Evolutionary conservation across 1,140 invertebrate species (phyloP).

Genomic region (Periplaneta americana): DNA sequence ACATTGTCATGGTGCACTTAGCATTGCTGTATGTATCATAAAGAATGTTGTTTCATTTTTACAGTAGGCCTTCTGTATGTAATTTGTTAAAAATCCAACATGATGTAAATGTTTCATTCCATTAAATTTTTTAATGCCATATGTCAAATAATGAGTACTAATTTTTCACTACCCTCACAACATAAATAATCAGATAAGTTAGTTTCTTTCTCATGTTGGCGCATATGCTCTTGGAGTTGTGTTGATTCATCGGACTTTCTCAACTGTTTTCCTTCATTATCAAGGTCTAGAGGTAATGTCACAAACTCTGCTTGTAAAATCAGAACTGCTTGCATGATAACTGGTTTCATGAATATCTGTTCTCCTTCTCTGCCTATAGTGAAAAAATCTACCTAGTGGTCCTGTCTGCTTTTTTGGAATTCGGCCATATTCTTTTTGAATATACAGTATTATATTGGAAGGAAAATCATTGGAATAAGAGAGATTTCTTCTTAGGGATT

Average conservation of each 20-base stretch:
- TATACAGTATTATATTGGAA: too few species aligned
- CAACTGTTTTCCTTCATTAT: not conserved
- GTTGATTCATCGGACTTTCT: not conserved
- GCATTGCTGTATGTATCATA: not conserved
- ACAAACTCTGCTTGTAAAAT: not conserved
- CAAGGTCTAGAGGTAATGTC: not conserved
- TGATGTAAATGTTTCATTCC: not conserved
- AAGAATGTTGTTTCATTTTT: not conserved
- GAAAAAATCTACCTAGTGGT: not conserved
- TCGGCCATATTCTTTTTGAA: too few species aligned
- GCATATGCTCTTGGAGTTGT: not conserved
- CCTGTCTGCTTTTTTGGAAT: not conserved
- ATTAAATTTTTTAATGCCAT: not conserved
- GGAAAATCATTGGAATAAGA: too few species aligned
- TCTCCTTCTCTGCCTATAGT: not conserved
- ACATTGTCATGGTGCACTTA: not conserved
- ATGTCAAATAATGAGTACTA: not conserved
- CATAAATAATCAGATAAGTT: not conserved
- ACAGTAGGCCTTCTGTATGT: too few species aligned
- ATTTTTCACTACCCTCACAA: not conserved
- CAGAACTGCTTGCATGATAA: not conserved
- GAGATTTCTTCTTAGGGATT: too few species aligned
- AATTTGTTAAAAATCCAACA: not conserved
- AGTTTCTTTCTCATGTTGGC: not conserved
- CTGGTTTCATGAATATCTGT: not conserved